phyloP scores from a whole-genome alignment of 2,888 invertebrate species.

The Yponomeuta plumbellus region DNA sequence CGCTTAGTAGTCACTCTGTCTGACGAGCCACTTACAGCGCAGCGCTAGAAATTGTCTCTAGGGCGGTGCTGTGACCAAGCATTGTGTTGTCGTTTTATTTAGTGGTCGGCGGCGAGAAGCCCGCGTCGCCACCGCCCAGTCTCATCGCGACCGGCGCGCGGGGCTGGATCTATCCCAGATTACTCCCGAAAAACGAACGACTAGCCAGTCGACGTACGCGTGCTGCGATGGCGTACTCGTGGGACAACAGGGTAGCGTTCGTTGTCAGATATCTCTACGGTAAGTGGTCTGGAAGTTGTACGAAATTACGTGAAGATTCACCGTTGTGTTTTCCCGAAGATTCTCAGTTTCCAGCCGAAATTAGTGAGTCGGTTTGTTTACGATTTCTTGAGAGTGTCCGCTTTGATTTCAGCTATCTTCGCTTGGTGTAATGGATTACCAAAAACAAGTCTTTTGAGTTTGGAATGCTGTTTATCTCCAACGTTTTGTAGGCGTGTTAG shows the following conservation, averaged over 20 bases:
- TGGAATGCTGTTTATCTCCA: no score
- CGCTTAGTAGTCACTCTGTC: no score
- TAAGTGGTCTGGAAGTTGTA: constrained; percentile 61
- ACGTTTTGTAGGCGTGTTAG: no score
- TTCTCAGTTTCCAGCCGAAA: not conserved
- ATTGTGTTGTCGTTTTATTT: constrained; percentile 5
- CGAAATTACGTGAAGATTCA: not conserved
- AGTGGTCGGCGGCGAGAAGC: not conserved
- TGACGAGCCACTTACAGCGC: no score
- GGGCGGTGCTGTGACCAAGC: not conserved
- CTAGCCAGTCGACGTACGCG: not conserved
- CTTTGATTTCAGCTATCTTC: not conserved
- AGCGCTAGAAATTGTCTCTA: not conserved
- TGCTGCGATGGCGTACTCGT: constrained; percentile 83
- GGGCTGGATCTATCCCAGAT: constrained; percentile 21
- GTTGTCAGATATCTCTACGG: constrained; percentile 89
- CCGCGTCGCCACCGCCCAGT: constrained; percentile 33
- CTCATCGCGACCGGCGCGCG: constrained; percentile 42
- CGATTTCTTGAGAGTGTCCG: not conserved
- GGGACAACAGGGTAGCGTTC: constrained; percentile 90
- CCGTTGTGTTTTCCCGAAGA: not conserved
- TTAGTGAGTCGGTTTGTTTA: not conserved
- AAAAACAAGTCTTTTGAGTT: no score
- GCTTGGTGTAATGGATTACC: no score
- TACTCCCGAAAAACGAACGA: not conserved